Conservation (phyloP, 2,113 vertebrate genomes). For the Platycercus adscitus region DNA sequence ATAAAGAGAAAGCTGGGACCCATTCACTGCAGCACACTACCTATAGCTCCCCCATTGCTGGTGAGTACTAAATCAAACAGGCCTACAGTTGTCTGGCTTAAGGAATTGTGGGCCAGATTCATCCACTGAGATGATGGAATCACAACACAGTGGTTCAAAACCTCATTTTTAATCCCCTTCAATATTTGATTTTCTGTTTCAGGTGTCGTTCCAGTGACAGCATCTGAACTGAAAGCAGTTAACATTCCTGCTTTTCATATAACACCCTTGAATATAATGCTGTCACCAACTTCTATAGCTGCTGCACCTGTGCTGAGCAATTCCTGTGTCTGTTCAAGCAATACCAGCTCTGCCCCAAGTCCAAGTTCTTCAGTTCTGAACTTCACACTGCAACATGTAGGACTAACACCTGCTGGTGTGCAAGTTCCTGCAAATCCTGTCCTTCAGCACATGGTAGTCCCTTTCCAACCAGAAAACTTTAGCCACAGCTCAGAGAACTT, state of each 20-base stretch:
- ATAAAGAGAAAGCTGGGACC: constrained; percentile 69
- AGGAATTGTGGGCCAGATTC: background rate
- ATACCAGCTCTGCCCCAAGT: constrained; percentile 62
- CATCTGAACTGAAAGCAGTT: constrained; percentile 85
- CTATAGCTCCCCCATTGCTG: constrained; percentile 84
- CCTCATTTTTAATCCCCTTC: background rate
- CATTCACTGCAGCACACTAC: constrained; percentile 76
- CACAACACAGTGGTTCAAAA: accelerated
- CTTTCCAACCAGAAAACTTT: constrained; percentile 66
- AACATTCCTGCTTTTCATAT: constrained; percentile 78
- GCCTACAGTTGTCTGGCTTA: background rate
- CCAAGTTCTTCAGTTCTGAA: constrained; percentile 88
- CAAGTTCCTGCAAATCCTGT: constrained; percentile 63
- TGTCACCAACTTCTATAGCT: constrained; percentile 75
- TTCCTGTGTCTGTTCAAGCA: constrained; percentile 61
- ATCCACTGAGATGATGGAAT: background rate
- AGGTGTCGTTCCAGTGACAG: constrained; percentile 83
- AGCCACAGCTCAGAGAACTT: constrained; percentile 52
- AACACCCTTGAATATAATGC: constrained; percentile 79
- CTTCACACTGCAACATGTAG: constrained; percentile 91
- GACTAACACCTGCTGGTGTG: constrained; percentile 80
- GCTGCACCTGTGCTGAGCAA: constrained; percentile 69
- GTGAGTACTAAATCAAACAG: constrained; percentile 51
- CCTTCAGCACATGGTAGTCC: constrained; percentile 38
- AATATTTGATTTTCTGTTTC: background rate